Percentiles rank a stretch among this genome's conserved stretches.
These are phyloP conservation scores for Apis dorsata DNA, from an alignment of 1,140 invertebrate genomes.

Conservation along the genomic window DNA sequence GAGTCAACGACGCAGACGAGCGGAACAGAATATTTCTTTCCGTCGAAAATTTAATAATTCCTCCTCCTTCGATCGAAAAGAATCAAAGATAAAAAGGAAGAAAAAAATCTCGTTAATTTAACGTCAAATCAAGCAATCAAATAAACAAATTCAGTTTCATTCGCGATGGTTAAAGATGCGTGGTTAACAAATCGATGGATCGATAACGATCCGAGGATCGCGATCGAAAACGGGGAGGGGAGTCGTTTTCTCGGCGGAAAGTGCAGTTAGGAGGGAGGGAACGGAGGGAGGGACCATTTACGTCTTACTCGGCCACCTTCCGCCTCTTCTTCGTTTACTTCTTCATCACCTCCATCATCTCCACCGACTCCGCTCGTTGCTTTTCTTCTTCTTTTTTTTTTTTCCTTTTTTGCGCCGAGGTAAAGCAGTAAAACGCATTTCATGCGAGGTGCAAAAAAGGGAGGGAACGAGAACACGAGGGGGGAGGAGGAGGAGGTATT, in stretches of 20 bases:
- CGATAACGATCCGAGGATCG: background rate
- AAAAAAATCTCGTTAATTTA: no score
- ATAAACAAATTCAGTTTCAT: no score
- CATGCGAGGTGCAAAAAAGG: constrained; percentile 56
- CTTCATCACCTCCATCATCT: constrained; percentile 64
- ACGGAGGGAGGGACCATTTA: constrained; percentile 49
- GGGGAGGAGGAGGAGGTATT: constrained; percentile 22
- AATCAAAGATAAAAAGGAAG: no score
- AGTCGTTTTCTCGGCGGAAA: background rate
- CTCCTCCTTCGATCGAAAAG: no score
- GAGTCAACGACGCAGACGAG: background rate
- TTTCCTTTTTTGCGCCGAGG: constrained; percentile 51
- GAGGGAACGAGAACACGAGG: constrained; percentile 29
- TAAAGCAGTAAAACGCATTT: constrained; percentile 64
- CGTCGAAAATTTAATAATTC: background rate
- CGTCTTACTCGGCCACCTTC: constrained; percentile 58
- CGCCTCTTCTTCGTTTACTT: constrained; percentile 61
- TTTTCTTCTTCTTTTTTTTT: constrained; percentile 11
- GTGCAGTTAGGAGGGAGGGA: constrained; percentile 33
- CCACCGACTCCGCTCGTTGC: constrained; percentile 39
- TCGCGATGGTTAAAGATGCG: no score
- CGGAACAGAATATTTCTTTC: no score
- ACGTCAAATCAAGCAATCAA: no score
- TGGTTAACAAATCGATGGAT: no score
- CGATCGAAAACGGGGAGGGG: background rate